Conservation (phyloP, 2,888 invertebrate genomes). For the Coremacera marginata region DNA sequence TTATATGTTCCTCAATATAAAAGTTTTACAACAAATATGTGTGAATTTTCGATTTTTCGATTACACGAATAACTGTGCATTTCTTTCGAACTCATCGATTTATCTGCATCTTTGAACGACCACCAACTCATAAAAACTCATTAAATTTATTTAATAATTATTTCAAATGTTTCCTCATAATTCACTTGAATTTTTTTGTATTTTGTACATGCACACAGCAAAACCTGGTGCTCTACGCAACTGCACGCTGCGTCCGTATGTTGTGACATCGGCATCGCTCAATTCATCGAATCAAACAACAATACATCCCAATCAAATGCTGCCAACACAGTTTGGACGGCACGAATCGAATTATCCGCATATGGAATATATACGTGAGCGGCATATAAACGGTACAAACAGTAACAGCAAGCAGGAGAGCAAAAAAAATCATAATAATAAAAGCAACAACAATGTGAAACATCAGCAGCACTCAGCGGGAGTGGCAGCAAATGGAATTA, state of each 20-base stretch:
- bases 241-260: constrained; percentile 83
- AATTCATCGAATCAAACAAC: constrained; percentile 70
- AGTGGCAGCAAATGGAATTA: constrained; percentile 1
- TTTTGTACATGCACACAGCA: constrained; percentile 70
- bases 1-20: too few species aligned
- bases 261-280: constrained; percentile 71
- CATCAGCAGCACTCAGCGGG: not conserved
- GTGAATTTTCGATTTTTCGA: too few species aligned
- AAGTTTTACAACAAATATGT: too few species aligned
- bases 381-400: constrained; percentile 54
- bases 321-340: constrained; percentile 67
- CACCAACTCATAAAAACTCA: too few species aligned
- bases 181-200: not conserved
- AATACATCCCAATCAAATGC: constrained; percentile 69
- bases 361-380: constrained; percentile 69
- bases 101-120: too few species aligned
- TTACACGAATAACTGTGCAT: too few species aligned
- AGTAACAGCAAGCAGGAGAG: constrained; percentile 45
- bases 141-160: too few species aligned
- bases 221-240: constrained; percentile 87
- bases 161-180: too few species aligned
- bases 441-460: not conserved
- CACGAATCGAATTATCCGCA: constrained; percentile 69
- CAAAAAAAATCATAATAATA: not conserved
- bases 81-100: too few species aligned